Evolutionary conservation across 2,888 invertebrate species (phyloP).

Genomic region (Ennomos fuscantarius): DNA sequence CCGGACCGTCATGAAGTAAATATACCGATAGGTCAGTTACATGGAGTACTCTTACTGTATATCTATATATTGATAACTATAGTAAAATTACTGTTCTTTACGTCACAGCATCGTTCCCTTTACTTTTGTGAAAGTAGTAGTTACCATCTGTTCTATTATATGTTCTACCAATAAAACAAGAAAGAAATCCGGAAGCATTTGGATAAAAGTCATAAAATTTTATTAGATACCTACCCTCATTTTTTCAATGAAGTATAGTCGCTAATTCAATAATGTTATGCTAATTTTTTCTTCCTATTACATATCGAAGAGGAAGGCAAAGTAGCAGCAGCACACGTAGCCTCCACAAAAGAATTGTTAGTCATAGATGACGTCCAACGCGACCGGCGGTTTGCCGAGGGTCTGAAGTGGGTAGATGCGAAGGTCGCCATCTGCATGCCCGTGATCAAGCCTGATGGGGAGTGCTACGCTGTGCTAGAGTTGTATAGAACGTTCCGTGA

Average conservation of each 20-base stretch:
- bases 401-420: conserved; percentile 83
- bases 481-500: conserved; percentile 75
- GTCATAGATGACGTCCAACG: conserved; percentile 82
- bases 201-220: too few species aligned
- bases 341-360: conserved; percentile 82
- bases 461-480: conserved; percentile 86
- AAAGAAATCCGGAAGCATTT: too few species aligned
- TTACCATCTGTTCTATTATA: too few species aligned
- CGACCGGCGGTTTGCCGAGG: conserved; percentile 85
- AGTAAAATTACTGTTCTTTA: too few species aligned
- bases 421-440: conserved; percentile 86
- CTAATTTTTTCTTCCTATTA: too few species aligned
- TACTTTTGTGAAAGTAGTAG: too few species aligned
- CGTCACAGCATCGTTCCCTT: too few species aligned
- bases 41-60: not conserved
- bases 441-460: conserved; percentile 84
- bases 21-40: conserved; percentile 79
- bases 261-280: too few species aligned
- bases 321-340: conserved; percentile 85
- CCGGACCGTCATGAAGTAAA: conserved; percentile 83
- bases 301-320: conserved; percentile 53
- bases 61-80: not conserved
- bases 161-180: too few species aligned
- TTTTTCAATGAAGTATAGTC: too few species aligned
- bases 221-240: too few species aligned